A percentile compares a stretch with the other conserved stretches of the same genome.
Conservation (phyloP, 2,888 invertebrate species). For the Terebella lapidaria region DNA sequence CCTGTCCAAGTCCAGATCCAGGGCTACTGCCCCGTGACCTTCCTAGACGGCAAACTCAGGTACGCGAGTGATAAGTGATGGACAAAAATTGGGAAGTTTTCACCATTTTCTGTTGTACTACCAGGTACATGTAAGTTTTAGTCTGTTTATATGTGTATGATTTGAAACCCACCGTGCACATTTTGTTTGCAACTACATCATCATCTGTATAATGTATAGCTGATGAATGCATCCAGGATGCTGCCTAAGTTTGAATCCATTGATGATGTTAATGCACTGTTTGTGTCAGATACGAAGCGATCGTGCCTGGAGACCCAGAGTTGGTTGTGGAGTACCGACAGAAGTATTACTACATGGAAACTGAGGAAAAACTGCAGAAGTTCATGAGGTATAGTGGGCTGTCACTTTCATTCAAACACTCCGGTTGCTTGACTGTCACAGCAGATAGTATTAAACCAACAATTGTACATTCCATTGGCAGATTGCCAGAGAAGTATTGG, state of each 20-base stretch:
- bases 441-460: too few species aligned
- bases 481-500: slow-evolving; percentile 49
- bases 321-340: slow-evolving; percentile 47
- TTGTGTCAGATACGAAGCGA: slow-evolving; percentile 44
- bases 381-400: slow-evolving; percentile 46
- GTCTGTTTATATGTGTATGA: neutral
- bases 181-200: too few species aligned
- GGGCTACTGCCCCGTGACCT: slow-evolving; percentile 53
- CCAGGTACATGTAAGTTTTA: too few species aligned
- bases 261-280: neutral
- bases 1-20: slow-evolving; percentile 37
- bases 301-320: slow-evolving; percentile 45
- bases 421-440: too few species aligned
- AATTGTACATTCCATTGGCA: slow-evolving; percentile 17
- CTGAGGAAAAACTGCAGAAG: slow-evolving; percentile 46
- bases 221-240: too few species aligned
- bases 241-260: too few species aligned
- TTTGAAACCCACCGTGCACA: neutral
- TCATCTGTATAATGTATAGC: too few species aligned
- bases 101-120: too few species aligned
- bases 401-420: neutral
- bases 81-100: too few species aligned
- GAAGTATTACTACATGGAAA: slow-evolving; percentile 43
- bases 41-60: slow-evolving; percentile 49
- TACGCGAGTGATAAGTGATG: slow-evolving; percentile 26